Evolutionary conservation across 2,888 invertebrate species (phyloP).

Genomic region (Bruchidius siliquastri): DNA sequence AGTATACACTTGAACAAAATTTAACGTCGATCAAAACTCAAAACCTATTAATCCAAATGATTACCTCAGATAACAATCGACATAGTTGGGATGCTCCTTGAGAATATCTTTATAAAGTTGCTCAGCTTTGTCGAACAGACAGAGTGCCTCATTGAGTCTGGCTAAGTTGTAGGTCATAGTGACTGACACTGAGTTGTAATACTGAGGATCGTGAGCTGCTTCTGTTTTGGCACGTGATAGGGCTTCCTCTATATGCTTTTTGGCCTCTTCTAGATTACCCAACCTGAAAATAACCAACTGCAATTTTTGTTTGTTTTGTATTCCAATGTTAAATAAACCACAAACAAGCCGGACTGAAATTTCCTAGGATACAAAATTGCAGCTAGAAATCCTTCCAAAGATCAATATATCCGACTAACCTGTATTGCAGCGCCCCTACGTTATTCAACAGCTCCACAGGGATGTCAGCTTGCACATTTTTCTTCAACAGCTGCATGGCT

Average conservation of each 20-base stretch:
- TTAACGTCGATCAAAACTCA: too few species aligned
- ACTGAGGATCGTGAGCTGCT: slow-evolving; percentile 80
- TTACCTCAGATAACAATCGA: slow-evolving; percentile 78
- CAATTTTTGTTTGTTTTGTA: too few species aligned
- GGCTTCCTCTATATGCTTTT: slow-evolving; percentile 79
- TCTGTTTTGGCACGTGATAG: slow-evolving; percentile 78
- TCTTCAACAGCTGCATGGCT: slow-evolving; percentile 86
- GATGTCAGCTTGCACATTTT: slow-evolving; percentile 89
- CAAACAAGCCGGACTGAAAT: too few species aligned
- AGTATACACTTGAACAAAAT: too few species aligned
- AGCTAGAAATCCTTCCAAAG: too few species aligned
- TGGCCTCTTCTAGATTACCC: slow-evolving; percentile 81
- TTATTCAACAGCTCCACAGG: slow-evolving; percentile 98
- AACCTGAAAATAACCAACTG: slow-evolving; percentile 51
- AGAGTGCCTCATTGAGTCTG: slow-evolving; percentile 86
- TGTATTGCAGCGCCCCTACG: slow-evolving; percentile 88
- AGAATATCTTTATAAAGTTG: slow-evolving; percentile 95
- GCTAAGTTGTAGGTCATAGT: slow-evolving; percentile 96
- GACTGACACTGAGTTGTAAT: slow-evolving; percentile 94
- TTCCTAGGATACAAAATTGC: too few species aligned
- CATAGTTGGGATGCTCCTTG: slow-evolving; percentile 96
- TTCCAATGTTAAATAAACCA: too few species aligned
- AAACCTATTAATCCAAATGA: background rate
- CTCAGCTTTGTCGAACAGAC: slow-evolving; percentile 90
- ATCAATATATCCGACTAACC: too few species aligned